Evolutionary conservation across 2,113 vertebrate species (phyloP), one percentile per base, ranked within the genome.

Genomic region (Terrapene triunguis): DNA sequence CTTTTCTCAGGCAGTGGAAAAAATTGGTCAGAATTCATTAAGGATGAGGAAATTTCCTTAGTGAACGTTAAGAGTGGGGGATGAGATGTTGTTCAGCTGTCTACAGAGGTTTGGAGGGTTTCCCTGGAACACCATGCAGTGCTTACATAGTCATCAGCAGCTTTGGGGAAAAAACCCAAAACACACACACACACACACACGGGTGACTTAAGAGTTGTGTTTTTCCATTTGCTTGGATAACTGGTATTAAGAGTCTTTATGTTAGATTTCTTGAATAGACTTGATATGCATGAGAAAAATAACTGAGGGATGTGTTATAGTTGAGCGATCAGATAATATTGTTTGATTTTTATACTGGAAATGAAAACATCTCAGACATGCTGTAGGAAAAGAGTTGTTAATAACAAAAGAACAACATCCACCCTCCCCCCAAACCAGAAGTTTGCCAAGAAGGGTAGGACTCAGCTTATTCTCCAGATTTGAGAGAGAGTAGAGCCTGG

Each of bases 31-130:
- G 80, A 83, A 95, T 96, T 96, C 87, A 83, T 80, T 38, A 82
- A 89, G 57, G 59, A 38, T 95, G 95, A 97, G 82, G 79, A 91
- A 84, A 93, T 97, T 94, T 97, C 79, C 94, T 94, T n/a, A 78
- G 87, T 82, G 93, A 90, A 51, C 57, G 11, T 19, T 6, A 9
- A 89, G 90, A 95, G n/a, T 38, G 89, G 79, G 92, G 85, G 84
- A 62, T 82, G 87, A 12, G 16, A 17, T 82, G 22, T 72, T 83
- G 79, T 82, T 10, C 38, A 95, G 88, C 94, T 92, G 57, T 91
- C 90, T 80, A 59, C 16, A 16, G 89, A 85, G 62, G 44, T 78
- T 50, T 84, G 82, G 48, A 91, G 80, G 76, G 0, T 57, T 97
- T 96, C 53, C 87, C 62, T 90, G 91, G 72, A 85, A 29, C 27